Percentiles rank a stretch among this genome's conserved stretches.
phyloP scores from a whole-genome alignment of 2,888 invertebrate genomes.

The Theristus sp. region DNA sequence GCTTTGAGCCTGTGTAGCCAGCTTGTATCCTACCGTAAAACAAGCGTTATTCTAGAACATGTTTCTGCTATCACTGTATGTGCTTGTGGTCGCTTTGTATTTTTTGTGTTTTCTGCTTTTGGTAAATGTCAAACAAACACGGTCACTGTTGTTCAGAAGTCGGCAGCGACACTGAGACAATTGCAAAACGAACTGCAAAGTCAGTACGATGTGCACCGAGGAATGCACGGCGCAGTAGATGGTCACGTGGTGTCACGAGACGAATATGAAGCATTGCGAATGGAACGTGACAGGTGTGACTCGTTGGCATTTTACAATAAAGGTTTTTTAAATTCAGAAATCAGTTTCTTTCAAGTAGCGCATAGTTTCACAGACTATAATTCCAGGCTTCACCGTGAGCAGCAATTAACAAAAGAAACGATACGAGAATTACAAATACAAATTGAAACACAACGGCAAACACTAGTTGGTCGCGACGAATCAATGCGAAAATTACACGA shows the following conservation, averaged over 20 bases:
- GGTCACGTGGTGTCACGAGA: constrained; percentile 3
- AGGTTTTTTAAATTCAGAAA: no score
- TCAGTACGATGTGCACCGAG: constrained; percentile 45
- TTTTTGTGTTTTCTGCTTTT: no score
- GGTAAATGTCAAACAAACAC: no score
- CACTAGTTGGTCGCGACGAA: constrained; percentile 81
- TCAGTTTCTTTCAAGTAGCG: no score
- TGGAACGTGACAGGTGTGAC: constrained; percentile 8
- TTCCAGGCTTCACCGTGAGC: constrained; percentile 5
- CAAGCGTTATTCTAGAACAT: no score
- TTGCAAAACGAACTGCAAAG: constrained; percentile 67
- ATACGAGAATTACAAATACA: constrained; percentile 53
- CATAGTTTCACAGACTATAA: no score
- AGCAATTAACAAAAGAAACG: constrained; percentile 4
- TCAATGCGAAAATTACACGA: constrained; percentile 94
- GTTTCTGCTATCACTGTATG: no score
- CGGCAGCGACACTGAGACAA: constrained; percentile 47
- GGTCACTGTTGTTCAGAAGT: constrained; percentile 9
- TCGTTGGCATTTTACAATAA: background rate
- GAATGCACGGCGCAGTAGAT: constrained; percentile 50
- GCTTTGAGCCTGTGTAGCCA: no score
- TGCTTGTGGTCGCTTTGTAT: no score
- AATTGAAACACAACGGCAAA: constrained; percentile 94
- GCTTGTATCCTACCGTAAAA: no score
- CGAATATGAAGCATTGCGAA: constrained; percentile 7